These are phyloP conservation scores for Belonocnema kinseyi DNA, from an alignment of 1,140 invertebrate species.

Conservation along the genomic window DNA sequence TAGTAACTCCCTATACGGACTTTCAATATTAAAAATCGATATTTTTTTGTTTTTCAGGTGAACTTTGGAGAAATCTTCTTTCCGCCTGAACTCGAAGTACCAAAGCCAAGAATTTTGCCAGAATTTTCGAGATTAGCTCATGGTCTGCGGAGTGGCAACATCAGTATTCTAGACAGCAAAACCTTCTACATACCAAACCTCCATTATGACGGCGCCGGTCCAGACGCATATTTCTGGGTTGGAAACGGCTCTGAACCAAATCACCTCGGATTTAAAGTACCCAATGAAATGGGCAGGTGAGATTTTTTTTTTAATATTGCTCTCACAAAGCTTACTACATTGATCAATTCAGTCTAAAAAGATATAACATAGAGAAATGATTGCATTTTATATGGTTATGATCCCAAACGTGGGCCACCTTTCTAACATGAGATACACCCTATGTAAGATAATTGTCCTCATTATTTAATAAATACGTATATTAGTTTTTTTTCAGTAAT, in stretches of 20 bases:
- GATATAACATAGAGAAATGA: no score
- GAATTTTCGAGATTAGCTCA: constrained; percentile 91
- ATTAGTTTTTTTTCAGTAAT: no score
- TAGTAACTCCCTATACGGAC: no score
- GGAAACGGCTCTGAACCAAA: constrained; percentile 89
- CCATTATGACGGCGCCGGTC: constrained; percentile 92
- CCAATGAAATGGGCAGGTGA: constrained; percentile 88
- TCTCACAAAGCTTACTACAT: constrained; percentile 20
- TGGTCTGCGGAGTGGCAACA: constrained; percentile 91
- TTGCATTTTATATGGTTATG: no score
- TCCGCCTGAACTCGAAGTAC: constrained; percentile 83
- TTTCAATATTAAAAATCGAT: neutral
- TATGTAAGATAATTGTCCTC: no score
- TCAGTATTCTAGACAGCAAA: constrained; percentile 92
- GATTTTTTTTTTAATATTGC: constrained; percentile 6
- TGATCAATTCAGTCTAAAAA: neutral
- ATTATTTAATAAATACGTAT: no score
- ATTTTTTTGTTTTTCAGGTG: constrained; percentile 78
- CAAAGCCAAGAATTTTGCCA: constrained; percentile 84
- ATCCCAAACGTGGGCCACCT: no score
- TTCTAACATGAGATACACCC: no score
- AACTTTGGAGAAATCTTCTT: constrained; percentile 91
- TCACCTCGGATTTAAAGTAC: constrained; percentile 90
- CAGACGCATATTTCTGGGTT: constrained; percentile 95
- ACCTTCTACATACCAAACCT: constrained; percentile 95